Evolutionary conservation across 2,888 invertebrate genomes (phyloP), one percentile per base, ranked within the genome.

Genomic region (Tinea semifulvella): DNA sequence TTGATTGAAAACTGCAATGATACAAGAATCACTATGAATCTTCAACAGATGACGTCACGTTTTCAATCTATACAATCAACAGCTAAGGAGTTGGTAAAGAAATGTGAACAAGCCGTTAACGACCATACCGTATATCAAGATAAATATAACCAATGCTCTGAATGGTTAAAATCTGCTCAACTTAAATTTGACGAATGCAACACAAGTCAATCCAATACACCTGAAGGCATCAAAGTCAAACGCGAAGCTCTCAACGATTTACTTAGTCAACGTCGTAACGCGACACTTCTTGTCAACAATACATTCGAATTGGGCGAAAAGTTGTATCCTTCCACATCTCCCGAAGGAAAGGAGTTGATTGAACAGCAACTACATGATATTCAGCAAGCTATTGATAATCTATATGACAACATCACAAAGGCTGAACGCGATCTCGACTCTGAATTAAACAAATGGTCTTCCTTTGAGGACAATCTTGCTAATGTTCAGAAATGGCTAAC

Each of bases 41-140:
- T 94, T 20, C 94, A 96, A 62, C 95, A 95, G 68, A 89, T 95
- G 48, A 90, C 92, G 1, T 94, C 94, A 3, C 83, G 95, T 47
- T 95, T 94, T 77, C 94, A 95, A 65, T 91, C 94, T 0, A 89
- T 95, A 40, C 93, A 94, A 66, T 87, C 89, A 0, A 94, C 95
- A 0, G 89, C 93, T 1, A 93, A 91, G 73, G 95, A 96, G 69
- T 87, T 96, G 20, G 86, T 94, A 1, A 94, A 94, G 66, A 96
- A 95, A 72, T 95, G 94, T 58, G 94, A 95, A 57, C 92, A 94
- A 75, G 90, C 94, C 4, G 88, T 92, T 0, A 83, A 84, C 44
- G 94, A 94, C 59, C 94, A 96, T 54, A 86, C 86, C 49, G 80
- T 84, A 1, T 95, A 90, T 60, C 86, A 89, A 56, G 91, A 91